Evolutionary conservation across 2,888 invertebrate species (phyloP), one percentile per base, ranked within the genome.

Genomic region (Oasisia sp.): DNA sequence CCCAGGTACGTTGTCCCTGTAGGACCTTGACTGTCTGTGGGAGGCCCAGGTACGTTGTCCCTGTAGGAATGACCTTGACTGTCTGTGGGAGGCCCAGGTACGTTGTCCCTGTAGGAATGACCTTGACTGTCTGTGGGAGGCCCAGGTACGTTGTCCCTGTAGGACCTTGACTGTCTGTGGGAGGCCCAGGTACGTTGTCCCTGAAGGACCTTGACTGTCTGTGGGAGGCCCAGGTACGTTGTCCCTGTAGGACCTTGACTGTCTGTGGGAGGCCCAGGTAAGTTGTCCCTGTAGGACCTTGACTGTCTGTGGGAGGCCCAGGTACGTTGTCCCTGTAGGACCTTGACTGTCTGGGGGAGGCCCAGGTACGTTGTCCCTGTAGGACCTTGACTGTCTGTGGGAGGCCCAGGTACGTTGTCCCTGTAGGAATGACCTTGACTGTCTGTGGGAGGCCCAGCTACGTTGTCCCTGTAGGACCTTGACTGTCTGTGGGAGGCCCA

Each of bases 61-160:
- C 38, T 38, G 38, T 38, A 56, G 56, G 7, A n/a, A n/a, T n/a
- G n/a, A 56, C 56, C 56, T 56, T 11, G 56, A 56, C 56, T 56
- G 56, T 56, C 56, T 14, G 56, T 56, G 56, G 56, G 56, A 56
- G 56, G 7, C 56, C 56, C 56, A 56, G 56, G 56, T 56, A 56
- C 93, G 1, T 97, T 99, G 93, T 98, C 98, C 5, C 97, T 98
- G 92, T 98, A 98, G 94, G 99, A n/a, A n/a, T n/a, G n/a, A 99
- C 96, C 97, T 99, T 94, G 99, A 99, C 96, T 98, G 98, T n/a
- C 98, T 99, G 94, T 99, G 99, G 99, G 98, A 98, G 92, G 99
- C 99, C 7, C 99, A 99, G 97, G 96, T 96, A 93, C 93, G 91
- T 11, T 14, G n/a, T 14, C 56, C 14, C 56, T 56, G 56, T 56